These are phyloP conservation scores for Catocala nupta DNA, from an alignment of 2,888 invertebrate genomes.

Conservation along the genomic window DNA sequence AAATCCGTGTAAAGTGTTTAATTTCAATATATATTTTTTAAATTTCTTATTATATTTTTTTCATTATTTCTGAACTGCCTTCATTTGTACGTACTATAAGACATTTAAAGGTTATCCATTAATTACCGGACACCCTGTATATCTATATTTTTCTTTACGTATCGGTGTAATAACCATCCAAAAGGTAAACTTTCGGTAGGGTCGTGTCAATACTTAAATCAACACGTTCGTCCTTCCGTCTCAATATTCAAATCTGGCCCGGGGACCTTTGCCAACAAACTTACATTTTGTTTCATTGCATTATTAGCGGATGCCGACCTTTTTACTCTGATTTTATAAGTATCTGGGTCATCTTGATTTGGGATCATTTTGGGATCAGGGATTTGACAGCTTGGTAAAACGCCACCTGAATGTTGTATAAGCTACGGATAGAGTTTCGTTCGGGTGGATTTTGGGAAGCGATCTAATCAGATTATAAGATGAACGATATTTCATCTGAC, in stretches of 20 bases:
- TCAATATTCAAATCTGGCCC: constrained; percentile 52
- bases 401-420: constrained; percentile 11
- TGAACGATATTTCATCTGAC: neutral
- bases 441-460: constrained; percentile 10
- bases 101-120: no score
- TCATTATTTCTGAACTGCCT: no score
- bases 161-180: constrained; percentile 12
- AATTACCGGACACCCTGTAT: no score
- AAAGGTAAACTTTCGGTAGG: constrained; percentile 9
- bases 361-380: constrained; percentile 13
- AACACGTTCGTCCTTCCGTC: constrained; percentile 45
- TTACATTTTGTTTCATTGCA: constrained; percentile 47
- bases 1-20: no score
- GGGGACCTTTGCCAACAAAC: constrained; percentile 47
- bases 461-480: constrained; percentile 13
- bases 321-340: constrained; percentile 23
- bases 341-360: constrained; percentile 29
- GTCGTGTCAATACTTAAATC: constrained; percentile 51
- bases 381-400: constrained; percentile 12
- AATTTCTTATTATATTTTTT: no score
- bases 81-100: no score
- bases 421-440: constrained; percentile 15
- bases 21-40: no score
- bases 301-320: constrained; percentile 30
- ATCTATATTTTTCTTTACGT: neutral